Base-by-base conservation (phyloP, 1,140 invertebrate species). In the Rhagoletis pomonella region DNA sequence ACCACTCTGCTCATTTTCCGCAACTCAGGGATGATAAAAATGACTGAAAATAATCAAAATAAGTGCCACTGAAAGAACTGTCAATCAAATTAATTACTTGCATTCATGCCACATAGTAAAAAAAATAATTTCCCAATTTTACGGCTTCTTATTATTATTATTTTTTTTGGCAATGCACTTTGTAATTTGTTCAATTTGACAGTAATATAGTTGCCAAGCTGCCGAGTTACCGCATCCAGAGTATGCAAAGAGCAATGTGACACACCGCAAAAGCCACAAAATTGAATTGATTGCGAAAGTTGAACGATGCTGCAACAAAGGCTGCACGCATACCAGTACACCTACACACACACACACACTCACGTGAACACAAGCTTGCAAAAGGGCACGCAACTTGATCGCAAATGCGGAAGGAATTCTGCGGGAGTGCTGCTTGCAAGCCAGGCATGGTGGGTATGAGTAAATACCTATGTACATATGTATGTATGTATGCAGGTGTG, bases 221-320 rank as follows among this genome's bases (percentile, higher is more conserved):
- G 64, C 29, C 29, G 29, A 29, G 29, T 29, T 29, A 29, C 29
- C 50, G 50, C 50, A 5, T 10, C 5, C 50, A 55, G 50, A 65
- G 39, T 44, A 10, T 44, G 67, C 12, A 47, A 42, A 5, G 14
- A 12, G 67, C 42, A 42, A 55, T 55, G 12, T 39, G 4, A n/a
- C 44, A n/a, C 44, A 47, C 42, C 67, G 14, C 67, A 73, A 73
- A 73, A 73, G 39, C 67, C 67, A 44, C 42, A 73, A 44, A 73
- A 73, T 47, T 73, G 39, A 73, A 73, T 73, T 73, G 39, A 73
- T 73, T 73, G 67, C 42, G 44, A 44, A 47, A 73, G 67, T 73
- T 47, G 67, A 73, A 44, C 14, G 29, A 29, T 29, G 67, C 14
- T 14, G 44, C 67, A 44, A 42, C 67, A 47, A 6, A 10, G 14